Conservation (phyloP, 2,797 vertebrate genomes). For the Phaenicophaeus curvirostris region DNA sequence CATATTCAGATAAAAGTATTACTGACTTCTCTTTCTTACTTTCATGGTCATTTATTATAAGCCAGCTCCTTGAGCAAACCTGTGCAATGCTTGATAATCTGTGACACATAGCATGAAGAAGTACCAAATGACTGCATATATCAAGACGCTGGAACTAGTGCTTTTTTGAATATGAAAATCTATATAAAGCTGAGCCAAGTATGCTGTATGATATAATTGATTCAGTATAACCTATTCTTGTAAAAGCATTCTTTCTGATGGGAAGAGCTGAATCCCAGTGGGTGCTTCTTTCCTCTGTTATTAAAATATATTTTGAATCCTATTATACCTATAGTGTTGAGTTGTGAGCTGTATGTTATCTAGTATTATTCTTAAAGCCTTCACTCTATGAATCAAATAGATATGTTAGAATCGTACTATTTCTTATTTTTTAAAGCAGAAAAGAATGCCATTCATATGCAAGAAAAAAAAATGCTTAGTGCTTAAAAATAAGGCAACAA, state of each 20-base stretch:
- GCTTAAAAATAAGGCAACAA: not conserved
- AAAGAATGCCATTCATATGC: not conserved
- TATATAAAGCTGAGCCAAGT: slow-evolving; percentile 27
- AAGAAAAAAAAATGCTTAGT: not conserved
- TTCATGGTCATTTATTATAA: not conserved
- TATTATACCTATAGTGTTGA: not conserved
- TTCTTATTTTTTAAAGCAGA: not conserved
- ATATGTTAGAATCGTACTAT: not conserved
- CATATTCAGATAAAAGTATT: not conserved
- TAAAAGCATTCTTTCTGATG: slow-evolving; percentile 18
- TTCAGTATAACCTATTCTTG: slow-evolving; percentile 3
- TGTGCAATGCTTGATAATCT: not conserved
- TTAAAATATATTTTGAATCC: not conserved
- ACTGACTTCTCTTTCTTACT: not conserved
- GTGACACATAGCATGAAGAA: not conserved
- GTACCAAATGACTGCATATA: not conserved
- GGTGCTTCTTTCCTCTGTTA: slow-evolving; percentile 21
- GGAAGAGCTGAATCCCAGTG: not conserved
- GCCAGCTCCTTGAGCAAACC: not conserved
- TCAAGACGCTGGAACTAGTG: not conserved
- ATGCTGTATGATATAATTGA: not conserved
- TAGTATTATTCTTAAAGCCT: not conserved
- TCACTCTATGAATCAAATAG: not conserved
- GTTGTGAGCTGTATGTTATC: not conserved
- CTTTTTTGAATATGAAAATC: slow-evolving; percentile 30